Evolutionary conservation across 2,888 invertebrate species (phyloP), one percentile per base, ranked within the genome.

Genomic region (Cordilura impudica): DNA sequence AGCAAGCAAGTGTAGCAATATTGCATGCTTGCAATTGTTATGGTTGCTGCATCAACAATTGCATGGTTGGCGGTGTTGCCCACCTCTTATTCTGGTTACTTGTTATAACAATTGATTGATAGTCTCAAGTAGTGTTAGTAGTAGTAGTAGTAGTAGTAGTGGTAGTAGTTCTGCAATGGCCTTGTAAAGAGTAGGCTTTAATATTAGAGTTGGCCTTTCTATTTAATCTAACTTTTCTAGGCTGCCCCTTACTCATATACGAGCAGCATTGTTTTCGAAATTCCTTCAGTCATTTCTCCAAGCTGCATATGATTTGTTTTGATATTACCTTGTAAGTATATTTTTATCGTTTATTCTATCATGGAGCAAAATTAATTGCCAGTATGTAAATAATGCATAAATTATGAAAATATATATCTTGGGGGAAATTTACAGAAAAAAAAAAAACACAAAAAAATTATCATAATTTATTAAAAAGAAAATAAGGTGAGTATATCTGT

Each of bases 81-180:
- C 39, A 35, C 35, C 51, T 53, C 35, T 26, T 66, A 14, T 66
- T 66, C 23, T 47, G 26, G n/a, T 47, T 53, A 58, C 58, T 73
- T 63, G 71, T 60, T 66, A n/a, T n/a, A n/a, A 54, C 53, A 51
- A 77, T 77, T 77, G 77, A 71, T 77, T 71, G 71, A 71, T 77
- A 45, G 71, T 49, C 35, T 39, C 35, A 4, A 14, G n/a, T 39
- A n/a, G 35, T 39, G n/a, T n/a, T n/a, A n/a, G n/a, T n/a, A n/a
- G n/a, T n/a, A n/a, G n/a, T n/a, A n/a, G n/a, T n/a, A n/a, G n/a
- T n/a, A n/a, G n/a, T n/a, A n/a, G n/a, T n/a, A n/a, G n/a, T n/a
- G n/a, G n/a, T n/a, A n/a, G n/a, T n/a, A n/a, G n/a, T n/a, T n/a
- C n/a, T n/a, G n/a, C n/a, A 21, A 43, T 43, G 58, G 58, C 58